These are phyloP conservation scores for Nothocercus nigrocapillus DNA, from an alignment of 2,113 vertebrate genomes.

Conservation along the genomic window DNA sequence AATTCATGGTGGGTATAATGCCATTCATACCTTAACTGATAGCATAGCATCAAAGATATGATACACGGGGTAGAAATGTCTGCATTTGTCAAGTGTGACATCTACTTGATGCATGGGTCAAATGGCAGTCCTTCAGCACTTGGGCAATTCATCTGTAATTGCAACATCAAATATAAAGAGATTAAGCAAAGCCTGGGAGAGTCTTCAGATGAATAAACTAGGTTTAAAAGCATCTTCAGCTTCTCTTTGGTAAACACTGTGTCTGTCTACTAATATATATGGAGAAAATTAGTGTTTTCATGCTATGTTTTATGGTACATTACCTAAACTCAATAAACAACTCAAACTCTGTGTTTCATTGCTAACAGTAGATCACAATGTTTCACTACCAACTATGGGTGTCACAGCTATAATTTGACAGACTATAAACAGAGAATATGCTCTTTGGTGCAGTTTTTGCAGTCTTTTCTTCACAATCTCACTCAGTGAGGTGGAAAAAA, in stretches of 20 bases:
- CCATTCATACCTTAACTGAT: neutral
- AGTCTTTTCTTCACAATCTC: conserved; percentile 56
- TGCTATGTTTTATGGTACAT: conserved; percentile 83
- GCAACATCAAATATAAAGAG: neutral
- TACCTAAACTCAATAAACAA: conserved; percentile 81
- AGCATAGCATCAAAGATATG: neutral
- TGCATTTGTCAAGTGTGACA: neutral
- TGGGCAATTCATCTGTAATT: neutral
- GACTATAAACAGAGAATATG: conserved; percentile 74
- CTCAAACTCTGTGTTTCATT: conserved; percentile 61
- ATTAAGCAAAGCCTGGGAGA: conserved; percentile 25
- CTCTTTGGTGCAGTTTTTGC: conserved; percentile 69
- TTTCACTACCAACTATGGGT: conserved; percentile 73
- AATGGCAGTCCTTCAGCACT: neutral
- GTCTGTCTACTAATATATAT: conserved; percentile 79
- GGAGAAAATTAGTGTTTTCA: conserved; percentile 86
- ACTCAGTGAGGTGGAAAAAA: conserved; percentile 77
- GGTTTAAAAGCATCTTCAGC: conserved; percentile 74
- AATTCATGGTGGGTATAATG: neutral
- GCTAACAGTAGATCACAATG: conserved; percentile 67
- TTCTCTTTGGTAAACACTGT: conserved; percentile 75
- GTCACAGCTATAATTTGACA: conserved; percentile 79
- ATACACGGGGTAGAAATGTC: neutral
- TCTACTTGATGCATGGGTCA: neutral
- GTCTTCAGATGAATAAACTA: conserved; percentile 70